phyloP scores from a whole-genome alignment of 2,113 vertebrate species.

The Serilophus lunatus region DNA sequence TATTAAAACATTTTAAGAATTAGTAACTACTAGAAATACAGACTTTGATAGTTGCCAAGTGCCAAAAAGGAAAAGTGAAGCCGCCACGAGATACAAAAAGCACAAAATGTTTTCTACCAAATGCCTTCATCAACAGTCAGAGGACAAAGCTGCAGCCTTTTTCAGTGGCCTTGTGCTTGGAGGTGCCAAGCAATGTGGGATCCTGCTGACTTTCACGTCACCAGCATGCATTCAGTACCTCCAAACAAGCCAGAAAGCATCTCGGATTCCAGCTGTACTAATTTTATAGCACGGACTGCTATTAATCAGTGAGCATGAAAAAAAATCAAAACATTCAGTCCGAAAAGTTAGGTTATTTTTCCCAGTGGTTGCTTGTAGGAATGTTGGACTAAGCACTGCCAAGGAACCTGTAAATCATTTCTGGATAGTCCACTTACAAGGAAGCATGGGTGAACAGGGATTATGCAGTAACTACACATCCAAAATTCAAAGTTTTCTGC shows the following conservation, averaged over 20 bases:
- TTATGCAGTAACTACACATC: not conserved
- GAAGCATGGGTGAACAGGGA: not conserved
- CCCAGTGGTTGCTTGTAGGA: not conserved
- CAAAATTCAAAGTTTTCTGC: not conserved
- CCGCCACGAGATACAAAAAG: not conserved
- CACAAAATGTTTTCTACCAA: not conserved
- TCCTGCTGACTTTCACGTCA: not conserved
- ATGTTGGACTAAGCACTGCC: not conserved
- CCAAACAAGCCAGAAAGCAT: not conserved
- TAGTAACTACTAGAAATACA: not conserved
- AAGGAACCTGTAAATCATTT: slow-evolving; percentile 49
- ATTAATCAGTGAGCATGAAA: slow-evolving; percentile 3
- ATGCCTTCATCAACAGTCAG: not conserved
- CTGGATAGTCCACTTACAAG: slow-evolving; percentile 1
- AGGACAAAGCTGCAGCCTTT: not conserved
- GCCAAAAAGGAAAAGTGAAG: not conserved
- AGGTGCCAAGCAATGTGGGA: not conserved
- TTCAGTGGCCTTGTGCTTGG: not conserved
- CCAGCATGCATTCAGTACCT: not conserved
- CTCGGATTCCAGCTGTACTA: not conserved
- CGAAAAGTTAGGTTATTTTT: not conserved
- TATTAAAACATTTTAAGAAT: not conserved
- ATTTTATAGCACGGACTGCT: not conserved
- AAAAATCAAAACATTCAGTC: not conserved
- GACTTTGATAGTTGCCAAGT: not conserved